Conservation (phyloP, 2,113 vertebrate species). For the Neogale vison region DNA sequence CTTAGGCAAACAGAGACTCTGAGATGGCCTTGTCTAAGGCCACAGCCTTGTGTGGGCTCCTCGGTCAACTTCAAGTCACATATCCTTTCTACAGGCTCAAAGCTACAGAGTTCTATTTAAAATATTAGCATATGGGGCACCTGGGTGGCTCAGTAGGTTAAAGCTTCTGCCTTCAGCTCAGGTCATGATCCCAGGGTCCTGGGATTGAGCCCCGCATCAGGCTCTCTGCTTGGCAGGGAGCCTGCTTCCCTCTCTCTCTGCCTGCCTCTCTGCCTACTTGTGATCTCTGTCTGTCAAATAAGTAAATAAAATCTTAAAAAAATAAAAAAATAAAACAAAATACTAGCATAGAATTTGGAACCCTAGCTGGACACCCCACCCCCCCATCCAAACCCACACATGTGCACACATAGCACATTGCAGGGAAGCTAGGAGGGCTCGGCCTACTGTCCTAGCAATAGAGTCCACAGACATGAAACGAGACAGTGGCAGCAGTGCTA, state of each 20-base stretch:
- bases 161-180: too few relatives aligned
- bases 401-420: too few relatives aligned
- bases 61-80: background rate
- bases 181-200: too few relatives aligned
- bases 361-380: background rate
- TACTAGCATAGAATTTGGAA: background rate
- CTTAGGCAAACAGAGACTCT: background rate
- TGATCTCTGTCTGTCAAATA: too few relatives aligned
- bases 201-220: too few relatives aligned
- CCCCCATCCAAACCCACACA: background rate
- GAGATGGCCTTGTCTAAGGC: background rate
- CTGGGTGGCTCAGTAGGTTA: too few relatives aligned
- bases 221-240: too few relatives aligned
- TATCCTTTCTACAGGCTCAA: background rate
- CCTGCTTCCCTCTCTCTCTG: too few relatives aligned
- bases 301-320: too few relatives aligned
- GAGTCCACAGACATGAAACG: background rate
- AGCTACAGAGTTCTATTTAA: background rate
- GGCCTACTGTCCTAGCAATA: background rate
- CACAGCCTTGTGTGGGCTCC: background rate
- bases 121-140: background rate
- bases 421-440: background rate
- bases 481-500: background rate
- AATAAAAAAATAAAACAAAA: too few relatives aligned
- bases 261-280: too few relatives aligned